Conservation (phyloP, 2,888 invertebrate species). For the Ormyrus pomaceus region DNA sequence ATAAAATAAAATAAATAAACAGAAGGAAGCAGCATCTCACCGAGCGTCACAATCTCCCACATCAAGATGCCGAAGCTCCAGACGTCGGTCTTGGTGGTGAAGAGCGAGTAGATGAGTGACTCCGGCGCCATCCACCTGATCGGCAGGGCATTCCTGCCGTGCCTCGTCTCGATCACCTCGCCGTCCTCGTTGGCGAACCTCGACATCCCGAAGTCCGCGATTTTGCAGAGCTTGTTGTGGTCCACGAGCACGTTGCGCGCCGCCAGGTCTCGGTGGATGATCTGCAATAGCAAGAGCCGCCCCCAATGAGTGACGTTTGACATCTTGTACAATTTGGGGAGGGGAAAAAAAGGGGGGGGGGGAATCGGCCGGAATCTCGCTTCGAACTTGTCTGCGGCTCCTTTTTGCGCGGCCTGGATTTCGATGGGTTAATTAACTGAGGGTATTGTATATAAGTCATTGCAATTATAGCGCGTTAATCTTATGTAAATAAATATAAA, state of each 20-base stretch:
- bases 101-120: constrained; percentile 85
- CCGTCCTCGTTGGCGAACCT: constrained; percentile 79
- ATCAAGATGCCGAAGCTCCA: constrained; percentile 92
- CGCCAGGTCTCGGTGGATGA: constrained; percentile 90
- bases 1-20: not conserved
- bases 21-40: constrained; percentile 72
- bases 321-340: not conserved
- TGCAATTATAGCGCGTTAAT: no score
- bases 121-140: constrained; percentile 93
- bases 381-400: no score
- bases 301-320: constrained; percentile 7
- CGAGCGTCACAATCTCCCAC: constrained; percentile 92
- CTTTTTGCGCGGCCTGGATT: no score
- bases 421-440: no score
- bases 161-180: constrained; percentile 77
- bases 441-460: no score
- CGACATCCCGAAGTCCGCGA: constrained; percentile 93
- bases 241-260: constrained; percentile 89
- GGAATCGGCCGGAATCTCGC: no score
- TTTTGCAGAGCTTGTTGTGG: constrained; percentile 91
- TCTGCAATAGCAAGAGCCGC: constrained; percentile 77
- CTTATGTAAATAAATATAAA: no score
- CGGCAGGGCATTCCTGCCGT: constrained; percentile 79
- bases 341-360: not conserved
- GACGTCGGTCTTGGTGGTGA: constrained; percentile 89